A percentile compares a stretch with the other conserved stretches of the same genome.
These are phyloP conservation scores for Eretmochelys imbricata DNA, from an alignment of 2,113 vertebrate genomes.

Conservation along the genomic window DNA sequence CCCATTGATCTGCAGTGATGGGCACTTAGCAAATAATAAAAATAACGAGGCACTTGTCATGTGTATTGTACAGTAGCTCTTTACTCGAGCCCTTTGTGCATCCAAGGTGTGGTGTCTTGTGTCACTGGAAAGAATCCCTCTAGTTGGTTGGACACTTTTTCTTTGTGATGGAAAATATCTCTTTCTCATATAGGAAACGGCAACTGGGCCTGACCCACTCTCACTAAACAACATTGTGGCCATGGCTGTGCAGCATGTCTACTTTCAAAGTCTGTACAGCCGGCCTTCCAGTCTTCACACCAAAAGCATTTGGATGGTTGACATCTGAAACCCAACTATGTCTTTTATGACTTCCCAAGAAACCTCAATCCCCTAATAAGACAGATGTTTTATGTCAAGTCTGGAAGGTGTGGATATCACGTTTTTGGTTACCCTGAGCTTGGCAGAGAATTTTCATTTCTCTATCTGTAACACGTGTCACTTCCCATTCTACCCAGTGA, in stretches of 20 bases:
- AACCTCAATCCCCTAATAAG: not conserved
- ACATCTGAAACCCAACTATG: not conserved
- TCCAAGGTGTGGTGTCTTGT: not conserved
- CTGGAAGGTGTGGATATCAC: not conserved
- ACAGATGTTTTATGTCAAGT: not conserved
- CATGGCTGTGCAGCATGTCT: not conserved
- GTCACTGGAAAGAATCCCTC: not conserved
- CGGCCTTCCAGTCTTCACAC: not conserved
- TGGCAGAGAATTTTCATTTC: not conserved
- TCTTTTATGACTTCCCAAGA: conserved; percentile 38
- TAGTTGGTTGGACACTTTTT: not conserved
- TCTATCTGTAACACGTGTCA: not conserved
- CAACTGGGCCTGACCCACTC: not conserved
- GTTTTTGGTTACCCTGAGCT: not conserved
- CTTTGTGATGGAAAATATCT: not conserved
- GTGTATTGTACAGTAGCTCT: not conserved
- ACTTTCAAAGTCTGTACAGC: not conserved
- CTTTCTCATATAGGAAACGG: not conserved
- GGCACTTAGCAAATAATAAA: not conserved
- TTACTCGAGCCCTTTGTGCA: not conserved
- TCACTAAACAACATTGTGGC: not conserved
- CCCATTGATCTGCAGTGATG: not conserved
- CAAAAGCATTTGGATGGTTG: not conserved
- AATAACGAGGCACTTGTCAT: not conserved
- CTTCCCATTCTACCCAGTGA: not conserved